These are phyloP conservation scores for Leptopilina myrica DNA, from an alignment of 2,888 invertebrate genomes.

Conservation along the genomic window DNA sequence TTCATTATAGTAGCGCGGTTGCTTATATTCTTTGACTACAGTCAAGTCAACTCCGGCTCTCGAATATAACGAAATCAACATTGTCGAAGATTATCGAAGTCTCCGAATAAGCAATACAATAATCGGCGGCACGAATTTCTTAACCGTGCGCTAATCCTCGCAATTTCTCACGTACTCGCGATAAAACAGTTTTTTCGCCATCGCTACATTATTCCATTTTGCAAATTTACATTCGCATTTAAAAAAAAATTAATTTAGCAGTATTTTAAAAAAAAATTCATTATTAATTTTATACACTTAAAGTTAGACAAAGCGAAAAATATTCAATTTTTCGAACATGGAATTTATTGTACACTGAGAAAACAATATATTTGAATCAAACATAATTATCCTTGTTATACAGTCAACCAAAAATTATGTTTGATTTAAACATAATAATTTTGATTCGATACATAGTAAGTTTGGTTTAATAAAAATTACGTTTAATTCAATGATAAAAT, in stretches of 20 bases:
- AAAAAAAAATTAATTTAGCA: not conserved
- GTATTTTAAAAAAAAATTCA: not conserved
- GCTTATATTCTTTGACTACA: slow-evolving; percentile 14
- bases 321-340: too few relatives aligned
- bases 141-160: not conserved
- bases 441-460: too few relatives aligned
- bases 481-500: too few relatives aligned
- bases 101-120: slow-evolving; percentile 1
- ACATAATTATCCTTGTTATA: too few relatives aligned
- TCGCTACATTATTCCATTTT: not conserved
- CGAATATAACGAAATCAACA: slow-evolving; percentile 28
- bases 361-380: too few relatives aligned
- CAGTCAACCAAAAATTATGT: too few relatives aligned
- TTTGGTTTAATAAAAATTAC: too few relatives aligned
- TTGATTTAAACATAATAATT: too few relatives aligned
- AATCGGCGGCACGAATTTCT: slow-evolving; percentile 18
- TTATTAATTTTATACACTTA: too few relatives aligned
- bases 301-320: too few relatives aligned
- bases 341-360: too few relatives aligned
- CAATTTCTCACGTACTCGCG: slow-evolving; percentile 6
- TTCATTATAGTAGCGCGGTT: slow-evolving; percentile 4
- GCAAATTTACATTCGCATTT: not conserved
- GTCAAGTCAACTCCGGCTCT: slow-evolving; percentile 18
- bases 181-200: not conserved
- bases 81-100: slow-evolving; percentile 13